Base-by-base conservation (phyloP, 30 jellyfish, hydroid and myxozoan species). In the Aurelia aurita region DNA sequence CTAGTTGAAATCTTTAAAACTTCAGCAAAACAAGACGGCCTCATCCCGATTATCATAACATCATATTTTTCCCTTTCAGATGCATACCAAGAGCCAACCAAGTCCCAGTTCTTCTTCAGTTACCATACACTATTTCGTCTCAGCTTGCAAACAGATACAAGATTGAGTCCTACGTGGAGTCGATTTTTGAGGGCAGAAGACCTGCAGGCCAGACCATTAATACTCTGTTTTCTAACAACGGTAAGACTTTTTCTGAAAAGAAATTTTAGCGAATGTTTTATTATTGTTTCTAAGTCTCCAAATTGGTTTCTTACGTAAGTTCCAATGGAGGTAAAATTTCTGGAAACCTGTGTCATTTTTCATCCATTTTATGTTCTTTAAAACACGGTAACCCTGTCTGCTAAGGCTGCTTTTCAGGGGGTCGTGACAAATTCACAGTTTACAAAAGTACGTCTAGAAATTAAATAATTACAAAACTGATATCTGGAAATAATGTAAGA, bases 101-200 rank as follows among this genome's bases (percentile, higher is more conserved):
- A 61, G 70, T 89, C n/a, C 97, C 97, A 12, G 66, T 89, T 15
- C 79, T 89, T 67, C 75, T 89, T 39, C 92, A 72, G 22, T 55
- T 43, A 1, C 84, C 88, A 4, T 77, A 31, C 77, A 11, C 93
- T 2, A 20, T 59, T 51, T 70, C 75, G 19, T 61, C 74, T 23
- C 66, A 13, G 25, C 69, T 54, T 12, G 66, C 27, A 25, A 69
- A 63, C 35, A 67, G 26, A 54, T 87, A 68, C 69, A 79, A 87
- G 47, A 71, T 69, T 21, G 96, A 87, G 54, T 70, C 65, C 2
- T 69, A 69, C 61, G 76, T 87, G 16, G 87, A 87, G 53, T 55
- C 86, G 1, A 67, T 76, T 58, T 71, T 87, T 29, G 96, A 77
- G 55, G 82, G 90, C 28, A 58, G 71, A 63, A 25, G 84, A 26